Evolutionary conservation across 2,888 invertebrate species (phyloP), one percentile per base, ranked within the genome.

Genomic region (Hesperia comma): DNA sequence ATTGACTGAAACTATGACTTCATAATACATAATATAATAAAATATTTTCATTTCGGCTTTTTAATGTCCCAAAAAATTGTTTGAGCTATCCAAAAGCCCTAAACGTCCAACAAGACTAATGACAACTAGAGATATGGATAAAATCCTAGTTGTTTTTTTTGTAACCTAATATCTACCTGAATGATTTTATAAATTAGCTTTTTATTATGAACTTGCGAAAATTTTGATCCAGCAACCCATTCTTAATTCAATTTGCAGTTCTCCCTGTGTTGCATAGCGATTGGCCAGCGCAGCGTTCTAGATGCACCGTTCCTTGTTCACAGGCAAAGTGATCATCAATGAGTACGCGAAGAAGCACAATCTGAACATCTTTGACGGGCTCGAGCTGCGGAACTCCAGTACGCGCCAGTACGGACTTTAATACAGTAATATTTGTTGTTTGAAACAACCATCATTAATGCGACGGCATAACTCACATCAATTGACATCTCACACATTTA

Each of bases 401-500:
- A 95, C 95, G 85, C 95, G 96, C 93, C 95, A 95, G 94, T 96
- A 95, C 94, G 95, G 95, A 95, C 95, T 95, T 95, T 95, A 95
- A 95, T 93, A 89, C 80, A 80, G 92, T 92, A 92, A 91, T 91
- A 88, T 83, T 87, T 90, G 88, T 88, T 88, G 85, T 88, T 88
- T 82, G 77, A 83, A 82, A 82, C 58, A 64, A 64, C 64, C 43
- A 46, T 46, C 43, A 37, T 46, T 15, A 43, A 46, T 46, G 43
- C 43, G 43, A 46, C 7, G 15, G 2, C 8, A 32, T 3, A 2
- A 40, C 37, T 19, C 37, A 40, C 37, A 19, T 15, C 0, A 15
- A 55, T 5, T 1, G 54, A 19, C 49, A 1, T 5, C n/a, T 12
- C 55, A 55, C 14, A 17, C 51, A n/a, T 33, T 57, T 15, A 55